These are phyloP conservation scores for Tanypteryx hageni DNA, from an alignment of 2,888 invertebrate genomes.

Conservation along the genomic window DNA sequence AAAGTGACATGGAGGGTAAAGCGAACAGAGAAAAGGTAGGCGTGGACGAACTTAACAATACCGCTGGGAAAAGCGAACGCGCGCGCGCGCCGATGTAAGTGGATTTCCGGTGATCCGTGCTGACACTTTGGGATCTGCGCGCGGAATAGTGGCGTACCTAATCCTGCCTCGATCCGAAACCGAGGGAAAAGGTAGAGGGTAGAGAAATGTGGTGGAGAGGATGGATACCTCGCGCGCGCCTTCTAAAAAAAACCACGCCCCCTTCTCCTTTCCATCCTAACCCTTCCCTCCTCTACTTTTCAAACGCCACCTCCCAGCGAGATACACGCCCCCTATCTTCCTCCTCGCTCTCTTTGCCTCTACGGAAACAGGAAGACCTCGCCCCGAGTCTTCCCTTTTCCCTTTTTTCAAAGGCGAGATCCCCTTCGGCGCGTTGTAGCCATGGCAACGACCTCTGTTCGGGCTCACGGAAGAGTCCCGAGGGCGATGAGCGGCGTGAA, in stretches of 20 bases:
- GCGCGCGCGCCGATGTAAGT: background rate
- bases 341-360: background rate
- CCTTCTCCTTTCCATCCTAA: background rate
- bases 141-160: slow-evolving; percentile 1
- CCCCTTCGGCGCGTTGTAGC: slow-evolving; percentile 7
- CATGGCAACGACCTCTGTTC: background rate
- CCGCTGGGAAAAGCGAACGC: background rate
- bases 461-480: background rate
- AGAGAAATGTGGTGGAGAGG: background rate
- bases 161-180: background rate
- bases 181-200: background rate
- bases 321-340: background rate
- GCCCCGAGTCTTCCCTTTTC: background rate
- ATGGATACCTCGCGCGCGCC: background rate
- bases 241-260: background rate
- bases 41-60: background rate
- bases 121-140: background rate
- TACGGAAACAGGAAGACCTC: slow-evolving; percentile 23
- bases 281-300: background rate
- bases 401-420: slow-evolving; percentile 8
- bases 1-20: background rate
- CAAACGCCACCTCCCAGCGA: background rate
- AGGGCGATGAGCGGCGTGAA: background rate
- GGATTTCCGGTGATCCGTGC: background rate
- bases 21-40: background rate